phyloP scores from a whole-genome alignment of 2,888 invertebrate genomes.

The Octonoba sinensis region DNA sequence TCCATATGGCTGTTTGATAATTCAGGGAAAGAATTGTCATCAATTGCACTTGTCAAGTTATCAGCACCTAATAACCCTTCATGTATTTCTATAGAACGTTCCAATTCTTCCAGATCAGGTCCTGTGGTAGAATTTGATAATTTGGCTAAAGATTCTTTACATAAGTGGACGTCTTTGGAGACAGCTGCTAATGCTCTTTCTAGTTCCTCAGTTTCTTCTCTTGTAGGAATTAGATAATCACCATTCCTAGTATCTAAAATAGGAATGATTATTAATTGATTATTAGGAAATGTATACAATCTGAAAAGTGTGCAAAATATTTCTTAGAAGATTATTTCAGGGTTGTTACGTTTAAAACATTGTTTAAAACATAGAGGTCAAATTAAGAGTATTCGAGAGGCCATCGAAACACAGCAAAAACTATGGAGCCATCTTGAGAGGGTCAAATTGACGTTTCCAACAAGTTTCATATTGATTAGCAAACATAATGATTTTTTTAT shows the following conservation, averaged over 20 bases:
- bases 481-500: too few relatives aligned
- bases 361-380: too few relatives aligned
- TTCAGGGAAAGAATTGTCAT: slow-evolving; percentile 60
- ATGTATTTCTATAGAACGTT: slow-evolving; percentile 57
- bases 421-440: too few relatives aligned
- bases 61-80: slow-evolving; percentile 62
- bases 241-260: slow-evolving; percentile 78
- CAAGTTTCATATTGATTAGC: too few relatives aligned
- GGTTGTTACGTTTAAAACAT: too few relatives aligned
- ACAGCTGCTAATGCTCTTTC: slow-evolving; percentile 87
- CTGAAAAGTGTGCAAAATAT: too few relatives aligned
- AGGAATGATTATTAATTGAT: slow-evolving; percentile 19
- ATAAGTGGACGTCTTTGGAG: slow-evolving; percentile 72
- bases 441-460: too few relatives aligned
- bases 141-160: slow-evolving; percentile 65
- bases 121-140: slow-evolving; percentile 53
- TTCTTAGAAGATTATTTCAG: too few relatives aligned
- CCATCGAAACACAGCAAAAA: too few relatives aligned
- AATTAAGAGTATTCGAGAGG: too few relatives aligned
- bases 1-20: slow-evolving; percentile 55
- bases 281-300: too few relatives aligned
- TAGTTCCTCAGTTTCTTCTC: slow-evolving; percentile 88
- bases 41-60: slow-evolving; percentile 62
- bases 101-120: slow-evolving; percentile 60
- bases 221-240: slow-evolving; percentile 78